Evolutionary conservation across 1,140 invertebrate genomes (phyloP).

Genomic region (Euura saliciscinereae): DNA sequence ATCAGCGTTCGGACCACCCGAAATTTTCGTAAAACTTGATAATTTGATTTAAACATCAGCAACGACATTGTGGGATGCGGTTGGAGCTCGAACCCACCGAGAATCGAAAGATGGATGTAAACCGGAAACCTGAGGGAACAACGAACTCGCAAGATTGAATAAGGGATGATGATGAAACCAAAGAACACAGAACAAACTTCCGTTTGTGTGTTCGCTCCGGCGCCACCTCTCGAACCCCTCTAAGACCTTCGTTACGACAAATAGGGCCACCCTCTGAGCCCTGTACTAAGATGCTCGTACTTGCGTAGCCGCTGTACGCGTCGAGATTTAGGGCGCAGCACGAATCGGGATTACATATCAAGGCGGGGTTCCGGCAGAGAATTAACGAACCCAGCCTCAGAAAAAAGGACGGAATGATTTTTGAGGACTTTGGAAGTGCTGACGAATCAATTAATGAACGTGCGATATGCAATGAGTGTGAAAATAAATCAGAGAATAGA

Average conservation of each 20-base stretch:
- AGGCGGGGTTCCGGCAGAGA: constrained; percentile 17
- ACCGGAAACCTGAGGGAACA: neutral
- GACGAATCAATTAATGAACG: no score
- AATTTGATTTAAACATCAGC: constrained; percentile 39
- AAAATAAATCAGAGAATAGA: no score
- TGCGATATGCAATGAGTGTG: no score
- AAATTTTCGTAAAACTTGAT: constrained; percentile 35
- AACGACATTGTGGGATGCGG: constrained; percentile 13
- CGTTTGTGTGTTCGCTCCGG: constrained; percentile 29
- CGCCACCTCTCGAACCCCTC: no score
- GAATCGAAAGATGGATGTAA: neutral
- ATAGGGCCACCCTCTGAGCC: no score
- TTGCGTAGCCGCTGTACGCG: no score
- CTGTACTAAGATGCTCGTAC: no score
- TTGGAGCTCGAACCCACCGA: neutral
- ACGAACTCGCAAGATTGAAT: neutral
- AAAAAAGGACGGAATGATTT: no score
- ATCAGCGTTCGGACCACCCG: neutral
- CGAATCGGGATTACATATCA: constrained; percentile 33
- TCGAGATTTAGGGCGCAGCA: constrained; percentile 13
- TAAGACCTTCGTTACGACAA: no score
- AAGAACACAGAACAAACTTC: constrained; percentile 26
- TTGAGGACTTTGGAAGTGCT: no score
- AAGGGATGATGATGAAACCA: neutral
- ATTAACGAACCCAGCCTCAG: no score